Evolutionary conservation across 2,888 invertebrate species (phyloP).

Genomic region (Drosophila phalerata): DNA sequence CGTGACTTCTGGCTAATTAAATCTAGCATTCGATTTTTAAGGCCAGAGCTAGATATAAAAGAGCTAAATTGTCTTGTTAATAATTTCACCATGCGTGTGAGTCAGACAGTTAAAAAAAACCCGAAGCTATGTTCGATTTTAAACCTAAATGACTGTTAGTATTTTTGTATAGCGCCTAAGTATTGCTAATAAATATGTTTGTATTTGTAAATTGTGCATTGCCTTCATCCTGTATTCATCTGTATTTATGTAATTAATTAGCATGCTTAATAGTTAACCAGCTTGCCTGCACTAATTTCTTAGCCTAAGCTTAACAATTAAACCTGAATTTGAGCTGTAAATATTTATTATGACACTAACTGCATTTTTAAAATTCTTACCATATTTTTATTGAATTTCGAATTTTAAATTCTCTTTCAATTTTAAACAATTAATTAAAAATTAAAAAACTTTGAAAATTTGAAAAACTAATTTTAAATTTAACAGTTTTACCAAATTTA

Average conservation of each 20-base stretch:
- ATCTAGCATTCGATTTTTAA: no score
- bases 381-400: no score
- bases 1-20: no score
- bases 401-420: no score
- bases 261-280: constrained; percentile 35
- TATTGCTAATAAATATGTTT: constrained; percentile 74
- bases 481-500: no score
- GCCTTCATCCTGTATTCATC: constrained; percentile 49
- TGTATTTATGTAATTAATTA: constrained; percentile 32
- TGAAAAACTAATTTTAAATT: no score
- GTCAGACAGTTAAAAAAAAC: constrained; percentile 34
- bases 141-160: constrained; percentile 62
- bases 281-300: constrained; percentile 32
- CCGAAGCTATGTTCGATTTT: constrained; percentile 42
- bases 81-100: background rate
- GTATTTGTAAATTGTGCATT: constrained; percentile 65
- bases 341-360: constrained; percentile 62
- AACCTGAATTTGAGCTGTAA: constrained; percentile 37
- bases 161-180: constrained; percentile 65
- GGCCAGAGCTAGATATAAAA: no score
- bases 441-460: no score
- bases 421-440: no score
- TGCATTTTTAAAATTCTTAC: no score
- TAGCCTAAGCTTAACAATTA: constrained; percentile 10
- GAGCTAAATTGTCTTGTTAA: background rate